Percentiles rank a stretch among this genome's conserved stretches.
These are phyloP conservation scores for Suillia variegata DNA, from an alignment of 2,888 invertebrate genomes.

Conservation along the genomic window DNA sequence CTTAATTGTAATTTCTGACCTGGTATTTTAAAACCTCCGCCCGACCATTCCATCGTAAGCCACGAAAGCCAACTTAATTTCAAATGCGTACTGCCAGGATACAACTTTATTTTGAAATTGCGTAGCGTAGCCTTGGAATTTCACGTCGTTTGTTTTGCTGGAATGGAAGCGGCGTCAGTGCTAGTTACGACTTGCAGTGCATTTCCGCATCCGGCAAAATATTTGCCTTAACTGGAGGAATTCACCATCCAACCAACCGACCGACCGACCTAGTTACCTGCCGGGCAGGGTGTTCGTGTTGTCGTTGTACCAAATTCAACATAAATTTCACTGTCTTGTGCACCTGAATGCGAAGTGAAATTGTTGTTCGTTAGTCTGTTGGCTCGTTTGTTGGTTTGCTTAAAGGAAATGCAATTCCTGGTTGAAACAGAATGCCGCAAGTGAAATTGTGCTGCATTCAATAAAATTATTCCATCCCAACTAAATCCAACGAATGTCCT, in stretches of 20 bases:
- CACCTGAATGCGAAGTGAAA: not conserved
- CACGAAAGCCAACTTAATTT: not conserved
- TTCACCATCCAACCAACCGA: too few species aligned
- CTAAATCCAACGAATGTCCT: constrained; percentile 34
- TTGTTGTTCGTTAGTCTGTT: constrained; percentile 1
- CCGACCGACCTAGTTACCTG: too few species aligned
- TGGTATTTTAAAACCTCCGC: too few species aligned
- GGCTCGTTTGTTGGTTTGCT: not conserved
- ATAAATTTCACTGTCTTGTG: not conserved
- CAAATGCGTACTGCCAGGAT: not conserved
- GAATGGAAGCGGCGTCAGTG: not conserved
- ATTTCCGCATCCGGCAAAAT: not conserved
- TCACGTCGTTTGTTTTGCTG: not conserved
- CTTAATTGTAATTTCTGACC: too few species aligned
- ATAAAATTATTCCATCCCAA: constrained; percentile 45
- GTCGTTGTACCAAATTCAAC: too few species aligned
- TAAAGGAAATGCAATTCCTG: not conserved
- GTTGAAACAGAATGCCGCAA: constrained; percentile 26
- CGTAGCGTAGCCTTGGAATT: not conserved
- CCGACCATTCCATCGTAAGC: too few species aligned
- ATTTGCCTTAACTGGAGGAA: too few species aligned
- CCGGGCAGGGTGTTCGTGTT: too few species aligned
- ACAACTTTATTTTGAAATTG: not conserved
- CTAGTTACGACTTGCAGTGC: not conserved
- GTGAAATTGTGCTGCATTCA: constrained; percentile 42